Base-by-base conservation (phyloP, 2,888 invertebrate genomes). In the Capitulum mitella region DNA sequence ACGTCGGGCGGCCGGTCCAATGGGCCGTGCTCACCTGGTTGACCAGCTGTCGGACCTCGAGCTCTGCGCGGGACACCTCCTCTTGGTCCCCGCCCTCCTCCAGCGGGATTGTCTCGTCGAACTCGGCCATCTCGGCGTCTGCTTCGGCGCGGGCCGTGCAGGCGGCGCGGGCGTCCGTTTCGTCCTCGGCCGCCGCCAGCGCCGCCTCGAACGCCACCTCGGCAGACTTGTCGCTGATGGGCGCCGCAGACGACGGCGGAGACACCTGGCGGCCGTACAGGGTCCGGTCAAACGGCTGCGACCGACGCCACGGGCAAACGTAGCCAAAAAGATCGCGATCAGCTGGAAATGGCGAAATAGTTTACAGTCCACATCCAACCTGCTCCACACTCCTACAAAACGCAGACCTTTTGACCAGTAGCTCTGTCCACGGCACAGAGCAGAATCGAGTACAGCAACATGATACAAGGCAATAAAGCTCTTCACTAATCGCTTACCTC, bases 71-170 rank as follows among this genome's bases (percentile, higher is more conserved):
- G 84, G 85, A 86, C 22, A 83, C 83, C 77, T 84, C 83, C 34
- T 87, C 87, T 80, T 85, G 84, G 64, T 83, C 84, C 12, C 81
- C 70, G 43, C 89, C 89, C 79, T 93, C 93, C 80, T 93, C 93
- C 82, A 95, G 89, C 76, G 97, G 96, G 87, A 95, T 93, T 83
- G 91, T 93, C 87, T 98, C 97, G 87, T 97, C 97, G 87, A 97
- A 97, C 87, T 97, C 97, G 0, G 94, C 96, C 82, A 97, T 89
- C 86, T 95, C 95, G 26, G 93, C 93, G 81, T 92, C 92, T 61
- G 91, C 93, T 87, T 98, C 97, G 8, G 94, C 95, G 80, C 93
- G 92, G 5, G 96, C 96, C 0, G 92, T 93, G 83, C 90, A 90
- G 0, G 96, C 95, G 16, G 97, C 97, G 83, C 92, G 91, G 34